Evolutionary conservation across 2,113 vertebrate species (phyloP).

Genomic region (Saiga tatarica): DNA sequence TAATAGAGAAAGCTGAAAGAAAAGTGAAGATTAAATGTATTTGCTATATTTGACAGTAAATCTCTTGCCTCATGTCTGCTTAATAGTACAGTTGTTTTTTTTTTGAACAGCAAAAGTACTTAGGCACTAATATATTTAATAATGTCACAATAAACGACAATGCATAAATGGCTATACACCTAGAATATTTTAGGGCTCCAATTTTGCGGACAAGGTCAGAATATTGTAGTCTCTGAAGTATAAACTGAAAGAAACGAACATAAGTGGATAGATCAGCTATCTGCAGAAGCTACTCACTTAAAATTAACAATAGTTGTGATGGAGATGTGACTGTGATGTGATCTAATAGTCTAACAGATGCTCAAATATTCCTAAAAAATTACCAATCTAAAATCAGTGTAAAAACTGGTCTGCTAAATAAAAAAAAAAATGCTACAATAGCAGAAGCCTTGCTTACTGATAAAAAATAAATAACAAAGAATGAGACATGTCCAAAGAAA

Average conservation of each 20-base stretch:
- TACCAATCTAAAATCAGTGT: neutral
- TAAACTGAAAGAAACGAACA: slow-evolving; percentile 29
- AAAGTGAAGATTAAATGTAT: slow-evolving; percentile 41
- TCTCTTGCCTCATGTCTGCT: neutral
- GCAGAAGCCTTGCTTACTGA: neutral
- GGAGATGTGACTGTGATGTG: neutral
- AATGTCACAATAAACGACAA: neutral
- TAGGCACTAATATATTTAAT: slow-evolving; percentile 22
- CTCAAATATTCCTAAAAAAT: neutral
- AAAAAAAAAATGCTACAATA: neutral
- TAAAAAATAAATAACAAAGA: slow-evolving; percentile 18
- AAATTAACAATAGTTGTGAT: neutral
- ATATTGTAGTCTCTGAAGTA: slow-evolving; percentile 14
- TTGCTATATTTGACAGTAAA: slow-evolving; percentile 32
- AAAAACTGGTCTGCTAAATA: neutral
- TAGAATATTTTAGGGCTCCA: slow-evolving; percentile 16
- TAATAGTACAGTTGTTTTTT: neutral
- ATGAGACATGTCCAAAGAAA: neutral
- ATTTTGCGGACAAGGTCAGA: slow-evolving; percentile 21
- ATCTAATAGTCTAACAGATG: neutral
- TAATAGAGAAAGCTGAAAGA: slow-evolving; percentile 90
- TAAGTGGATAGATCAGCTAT: neutral
- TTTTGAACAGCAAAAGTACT: neutral
- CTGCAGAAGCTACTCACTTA: neutral
- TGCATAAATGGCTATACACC: neutral